These are phyloP conservation scores for Rhadina sibilatrix DNA, from an alignment of 2,113 vertebrate genomes.

Conservation along the genomic window DNA sequence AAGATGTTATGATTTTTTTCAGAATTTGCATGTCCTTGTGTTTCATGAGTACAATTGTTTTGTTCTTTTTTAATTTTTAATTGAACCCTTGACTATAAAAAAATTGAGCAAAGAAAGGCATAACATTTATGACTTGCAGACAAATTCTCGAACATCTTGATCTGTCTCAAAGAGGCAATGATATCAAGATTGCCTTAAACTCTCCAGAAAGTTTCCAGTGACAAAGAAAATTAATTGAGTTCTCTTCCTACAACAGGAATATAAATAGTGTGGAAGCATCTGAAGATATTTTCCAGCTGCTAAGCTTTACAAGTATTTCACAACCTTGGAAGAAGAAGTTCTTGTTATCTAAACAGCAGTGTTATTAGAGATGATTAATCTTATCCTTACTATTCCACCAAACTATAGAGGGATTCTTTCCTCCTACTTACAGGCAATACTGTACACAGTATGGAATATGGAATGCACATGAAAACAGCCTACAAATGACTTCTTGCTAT, in stretches of 20 bases:
- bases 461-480: neutral
- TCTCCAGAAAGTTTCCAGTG: neutral
- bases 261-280: neutral
- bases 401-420: neutral
- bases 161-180: neutral
- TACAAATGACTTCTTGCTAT: neutral
- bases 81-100: neutral
- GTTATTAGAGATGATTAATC: neutral
- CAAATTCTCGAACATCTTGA: neutral
- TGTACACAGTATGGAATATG: neutral
- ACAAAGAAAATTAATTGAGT: neutral
- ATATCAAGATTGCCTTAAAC: neutral
- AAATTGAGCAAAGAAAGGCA: neutral
- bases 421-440: neutral
- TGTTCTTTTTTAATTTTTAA: neutral
- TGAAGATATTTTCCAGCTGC: neutral
- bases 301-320: conserved; percentile 5
- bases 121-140: neutral
- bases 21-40: neutral
- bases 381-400: neutral
- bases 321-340: neutral
- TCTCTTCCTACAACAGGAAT: neutral
- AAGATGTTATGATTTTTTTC: neutral
- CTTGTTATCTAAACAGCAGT: neutral
- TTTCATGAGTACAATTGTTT: neutral